Conservation (phyloP, 2,888 invertebrate species). For the Tethea ocularis region DNA sequence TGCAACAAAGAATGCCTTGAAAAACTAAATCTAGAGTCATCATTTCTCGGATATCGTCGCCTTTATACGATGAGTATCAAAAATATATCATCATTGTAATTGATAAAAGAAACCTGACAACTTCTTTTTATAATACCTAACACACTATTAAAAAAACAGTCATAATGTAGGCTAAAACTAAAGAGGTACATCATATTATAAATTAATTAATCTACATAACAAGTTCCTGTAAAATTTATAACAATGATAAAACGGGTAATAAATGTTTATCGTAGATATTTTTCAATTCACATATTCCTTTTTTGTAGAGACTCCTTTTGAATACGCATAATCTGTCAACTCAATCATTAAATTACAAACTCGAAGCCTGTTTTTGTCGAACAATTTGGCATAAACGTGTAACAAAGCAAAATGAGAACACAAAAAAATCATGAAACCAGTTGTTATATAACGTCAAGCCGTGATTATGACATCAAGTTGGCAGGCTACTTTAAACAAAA, state of each 20-base stretch:
- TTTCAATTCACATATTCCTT: not conserved
- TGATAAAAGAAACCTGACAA: too few relatives aligned
- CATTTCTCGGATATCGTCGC: too few relatives aligned
- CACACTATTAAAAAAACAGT: too few relatives aligned
- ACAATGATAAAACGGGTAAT: not conserved
- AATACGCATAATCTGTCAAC: slow-evolving; percentile 3
- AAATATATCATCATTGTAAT: too few relatives aligned
- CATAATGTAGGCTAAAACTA: too few relatives aligned
- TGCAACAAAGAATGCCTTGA: too few relatives aligned
- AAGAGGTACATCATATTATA: too few relatives aligned
- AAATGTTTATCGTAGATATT: not conserved
- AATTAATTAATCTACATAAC: too few relatives aligned
- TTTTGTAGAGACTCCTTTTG: slow-evolving; percentile 1
- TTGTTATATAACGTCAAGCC: slow-evolving; percentile 53
- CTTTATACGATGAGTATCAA: too few relatives aligned
- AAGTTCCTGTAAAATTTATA: too few relatives aligned
- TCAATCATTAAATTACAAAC: slow-evolving; percentile 3
- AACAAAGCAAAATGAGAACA: slow-evolving; percentile 57
- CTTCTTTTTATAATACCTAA: too few relatives aligned
- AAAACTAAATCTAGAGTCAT: too few relatives aligned
- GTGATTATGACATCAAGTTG: slow-evolving; percentile 57
- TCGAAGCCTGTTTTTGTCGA: slow-evolving; percentile 30
- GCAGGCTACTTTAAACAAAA: slow-evolving; percentile 28
- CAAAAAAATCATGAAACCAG: slow-evolving; percentile 56
- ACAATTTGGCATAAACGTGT: slow-evolving; percentile 49